Evolutionary conservation across 2,797 vertebrate genomes (phyloP), one percentile per base, ranked within the genome.

Genomic region (Nyctibius grandis): DNA sequence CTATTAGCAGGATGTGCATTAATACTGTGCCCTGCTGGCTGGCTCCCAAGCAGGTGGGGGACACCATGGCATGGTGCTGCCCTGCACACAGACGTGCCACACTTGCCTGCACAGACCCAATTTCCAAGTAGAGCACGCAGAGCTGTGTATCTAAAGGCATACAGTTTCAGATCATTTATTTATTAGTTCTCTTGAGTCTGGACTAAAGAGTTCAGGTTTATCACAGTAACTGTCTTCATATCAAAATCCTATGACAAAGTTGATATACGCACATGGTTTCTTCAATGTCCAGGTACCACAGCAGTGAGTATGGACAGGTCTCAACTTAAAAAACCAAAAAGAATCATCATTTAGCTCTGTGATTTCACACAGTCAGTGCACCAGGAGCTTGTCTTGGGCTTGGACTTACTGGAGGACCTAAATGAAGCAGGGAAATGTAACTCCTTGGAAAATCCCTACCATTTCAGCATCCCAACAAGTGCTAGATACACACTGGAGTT

Each of bases 71-170:
- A n/a, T 0, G 3, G 50, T 10, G 15, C 45, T 64, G 44, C 65
- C 44, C 4, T 1, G 22, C 44, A 36, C 12, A 36, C 0, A 0
- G 44, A 61, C 4, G 1, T 0, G 0, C 73, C 28, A 17, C 64
- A 3, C 1, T 5, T 23, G 8, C n/a, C 48, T 18, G 44, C 69
- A 11, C 15, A 83, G 50, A 56, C 42, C 33, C 40, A 5, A 0
- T 12, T 42, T 33, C 83, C 73, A 45, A 42, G 38, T 3, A 57
- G 29, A 15, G 23, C 67, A 60, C 1, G 1, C 3, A 2, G 26
- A 50, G 36, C 13, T 42, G 28, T 1, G 8, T 11, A 6, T 28
- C 4, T 3, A 13, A 33, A 33, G 19, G 11, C 26, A 34, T 6
- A 28, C 0, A 48, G 38, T 53, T 59, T 63, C 63, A 69, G 4